Conservation (phyloP, 1,140 invertebrate species). For the Spodoptera litura region DNA sequence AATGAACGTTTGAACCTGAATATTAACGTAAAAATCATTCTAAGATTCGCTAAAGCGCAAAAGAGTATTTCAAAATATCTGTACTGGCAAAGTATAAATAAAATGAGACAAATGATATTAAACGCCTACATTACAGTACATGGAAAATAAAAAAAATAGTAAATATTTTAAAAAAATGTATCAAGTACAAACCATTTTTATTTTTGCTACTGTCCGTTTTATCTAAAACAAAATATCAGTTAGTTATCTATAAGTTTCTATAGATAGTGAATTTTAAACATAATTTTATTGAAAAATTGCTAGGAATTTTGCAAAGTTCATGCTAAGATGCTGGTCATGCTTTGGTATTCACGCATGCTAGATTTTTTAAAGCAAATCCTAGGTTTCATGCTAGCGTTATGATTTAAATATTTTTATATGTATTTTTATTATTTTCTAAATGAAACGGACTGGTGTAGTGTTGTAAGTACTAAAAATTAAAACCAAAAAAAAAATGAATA, state of each 20-base stretch:
- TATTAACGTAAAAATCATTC: no score
- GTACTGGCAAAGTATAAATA: no score
- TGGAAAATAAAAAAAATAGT: conserved; percentile 3
- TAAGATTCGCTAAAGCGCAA: no score
- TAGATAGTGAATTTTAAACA: conserved; percentile 8
- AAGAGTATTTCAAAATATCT: no score
- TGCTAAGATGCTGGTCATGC: conserved; percentile 31
- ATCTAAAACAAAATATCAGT: conserved; percentile 40
- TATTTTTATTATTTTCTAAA: neutral
- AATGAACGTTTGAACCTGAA: no score
- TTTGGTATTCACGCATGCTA: conserved; percentile 18
- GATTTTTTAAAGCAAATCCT: conserved; percentile 17
- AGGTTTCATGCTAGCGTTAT: conserved; percentile 20
- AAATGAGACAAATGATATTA: neutral
- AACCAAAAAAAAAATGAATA: neutral
- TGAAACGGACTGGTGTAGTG: neutral
- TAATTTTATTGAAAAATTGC: neutral
- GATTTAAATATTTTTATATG: neutral
- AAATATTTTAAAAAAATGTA: conserved; percentile 35
- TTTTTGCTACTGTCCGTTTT: conserved; percentile 40
- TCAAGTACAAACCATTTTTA: conserved; percentile 36
- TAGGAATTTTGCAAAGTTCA: conserved; percentile 9
- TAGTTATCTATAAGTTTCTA: conserved; percentile 30
- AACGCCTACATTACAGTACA: neutral
- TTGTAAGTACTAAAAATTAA: neutral